Evolutionary conservation across 2,113 vertebrate genomes (phyloP).

Genomic region (Acanthochromis polyacanthus): DNA sequence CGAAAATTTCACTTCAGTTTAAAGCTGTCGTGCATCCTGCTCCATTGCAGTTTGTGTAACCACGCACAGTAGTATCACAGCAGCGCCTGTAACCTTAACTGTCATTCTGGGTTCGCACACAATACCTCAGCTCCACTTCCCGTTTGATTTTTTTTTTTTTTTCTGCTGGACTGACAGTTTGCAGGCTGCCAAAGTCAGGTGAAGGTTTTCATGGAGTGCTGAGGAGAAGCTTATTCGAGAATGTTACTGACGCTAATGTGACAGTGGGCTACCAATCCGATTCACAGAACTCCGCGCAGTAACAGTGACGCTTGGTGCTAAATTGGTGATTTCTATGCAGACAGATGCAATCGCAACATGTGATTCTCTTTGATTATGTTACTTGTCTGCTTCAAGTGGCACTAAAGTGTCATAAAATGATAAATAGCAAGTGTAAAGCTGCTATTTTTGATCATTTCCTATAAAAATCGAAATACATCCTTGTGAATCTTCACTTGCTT

Average conservation of each 20-base stretch:
- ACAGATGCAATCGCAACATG: too few species aligned
- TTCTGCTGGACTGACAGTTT: slow-evolving; percentile 9
- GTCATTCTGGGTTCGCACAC: slow-evolving; percentile 12
- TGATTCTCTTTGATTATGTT: too few species aligned
- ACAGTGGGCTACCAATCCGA: not conserved
- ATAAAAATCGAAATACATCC: too few species aligned
- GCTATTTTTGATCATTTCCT: too few species aligned
- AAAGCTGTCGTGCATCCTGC: not conserved
- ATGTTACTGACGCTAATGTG: not conserved
- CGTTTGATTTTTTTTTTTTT: slow-evolving; percentile 6
- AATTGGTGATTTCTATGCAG: too few species aligned
- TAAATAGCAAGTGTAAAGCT: not conserved
- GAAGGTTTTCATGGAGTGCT: slow-evolving; percentile 41
- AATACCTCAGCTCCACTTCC: not conserved
- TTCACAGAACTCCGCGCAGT: not conserved
- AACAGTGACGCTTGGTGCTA: not conserved
- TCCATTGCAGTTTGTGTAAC: slow-evolving; percentile 18
- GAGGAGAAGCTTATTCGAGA: slow-evolving; percentile 6
- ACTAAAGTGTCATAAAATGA: not conserved
- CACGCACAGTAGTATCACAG: not conserved
- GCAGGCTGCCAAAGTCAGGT: slow-evolving; percentile 33
- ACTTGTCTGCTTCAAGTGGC: too few species aligned
- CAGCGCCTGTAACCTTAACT: slow-evolving; percentile 22
- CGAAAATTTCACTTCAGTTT: slow-evolving; percentile 1
- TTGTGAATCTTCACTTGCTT: too few species aligned